Evolutionary conservation across 1,140 invertebrate species (phyloP), one percentile per base, ranked within the genome.

Genomic region (Heliconius melpomene): DNA sequence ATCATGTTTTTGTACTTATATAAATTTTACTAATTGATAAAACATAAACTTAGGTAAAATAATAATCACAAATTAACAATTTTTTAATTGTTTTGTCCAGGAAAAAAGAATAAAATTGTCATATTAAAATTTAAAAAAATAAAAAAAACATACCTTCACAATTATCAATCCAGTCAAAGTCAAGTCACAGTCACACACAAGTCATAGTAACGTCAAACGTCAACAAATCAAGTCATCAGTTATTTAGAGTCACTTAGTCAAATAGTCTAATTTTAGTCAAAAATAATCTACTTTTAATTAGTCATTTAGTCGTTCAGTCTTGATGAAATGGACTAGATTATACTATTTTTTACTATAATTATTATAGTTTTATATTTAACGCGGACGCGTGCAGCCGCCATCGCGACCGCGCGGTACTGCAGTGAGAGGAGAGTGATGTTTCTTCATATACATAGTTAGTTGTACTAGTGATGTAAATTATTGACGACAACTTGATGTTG

Each of bases 391-490:
- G 83, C 81, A 73, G 81, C 83, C 85, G 89, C 89, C 92, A 91
- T 93, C 50, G 88, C 88, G 89, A 72, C 83, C 84, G 89, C 90
- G 89, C 85, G 79, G 38, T 40, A 94, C 92, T 94, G 88, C 71
- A 40, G 76, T n/a, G 83, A 84, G 83, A 87, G 86, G 86, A 81
- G 77, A 60, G 29, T 40, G 52, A 79, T 74, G 32, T 76, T 38
- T 83, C 80, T 36, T 36, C 32, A 91, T 90, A 94, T 94, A 93
- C 86, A 18, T 66, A 66, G 60, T n/a, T 29, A 6, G 23, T 66
- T 66, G 60, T 66, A 66, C 23, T 66, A 26, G 26, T 66, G 60
- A 66, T 66, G 26, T 66, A 66, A 66, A 66, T 6, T 66, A 11
- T 66, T 66, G 60, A 29, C 13, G 26, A 29, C 60, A 66, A 1